phyloP scores from a whole-genome alignment of 2,797 vertebrate genomes.

The Thamnophis elegans region DNA sequence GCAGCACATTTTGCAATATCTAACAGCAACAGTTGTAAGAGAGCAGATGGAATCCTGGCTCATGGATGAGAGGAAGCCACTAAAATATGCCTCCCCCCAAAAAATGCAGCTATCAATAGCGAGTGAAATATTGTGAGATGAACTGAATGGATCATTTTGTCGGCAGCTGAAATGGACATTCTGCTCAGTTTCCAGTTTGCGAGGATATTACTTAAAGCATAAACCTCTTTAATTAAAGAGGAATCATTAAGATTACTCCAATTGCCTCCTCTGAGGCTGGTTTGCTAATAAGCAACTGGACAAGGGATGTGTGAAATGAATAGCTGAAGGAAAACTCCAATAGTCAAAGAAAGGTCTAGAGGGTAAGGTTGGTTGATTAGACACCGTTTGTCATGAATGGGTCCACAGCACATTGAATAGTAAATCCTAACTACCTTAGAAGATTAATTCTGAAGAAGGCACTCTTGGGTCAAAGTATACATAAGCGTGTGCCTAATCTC shows the following conservation, averaged over 20 bases:
- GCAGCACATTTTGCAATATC: constrained; percentile 71
- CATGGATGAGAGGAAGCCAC: constrained; percentile 59
- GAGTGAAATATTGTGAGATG: constrained; percentile 48
- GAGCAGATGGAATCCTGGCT: constrained; percentile 64
- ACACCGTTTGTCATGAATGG: constrained; percentile 76
- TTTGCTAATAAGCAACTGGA: constrained; percentile 77
- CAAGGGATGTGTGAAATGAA: constrained; percentile 77
- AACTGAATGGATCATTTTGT: constrained; percentile 48
- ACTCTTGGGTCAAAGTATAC: constrained; percentile 81
- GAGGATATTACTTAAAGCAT: constrained; percentile 65
- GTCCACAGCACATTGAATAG: constrained; percentile 72
- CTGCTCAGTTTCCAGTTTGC: constrained; percentile 60
- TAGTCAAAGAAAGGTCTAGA: constrained; percentile 70
- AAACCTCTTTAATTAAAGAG: constrained; percentile 69
- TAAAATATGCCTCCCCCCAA: constrained; percentile 56
- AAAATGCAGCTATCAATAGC: constrained; percentile 69
- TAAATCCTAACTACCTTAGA: constrained; percentile 80
- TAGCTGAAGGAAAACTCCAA: constrained; percentile 70
- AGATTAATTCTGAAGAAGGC: constrained; percentile 85
- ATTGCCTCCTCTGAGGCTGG: constrained; percentile 66
- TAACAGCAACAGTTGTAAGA: constrained; percentile 70
- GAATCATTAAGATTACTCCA: constrained; percentile 68
- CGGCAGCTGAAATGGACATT: constrained; percentile 57
- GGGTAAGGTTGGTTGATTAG: constrained; percentile 77
- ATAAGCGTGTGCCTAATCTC: constrained; percentile 83